These are phyloP conservation scores for Clupea harengus DNA, from an alignment of 2,113 vertebrate genomes.

Conservation along the genomic window DNA sequence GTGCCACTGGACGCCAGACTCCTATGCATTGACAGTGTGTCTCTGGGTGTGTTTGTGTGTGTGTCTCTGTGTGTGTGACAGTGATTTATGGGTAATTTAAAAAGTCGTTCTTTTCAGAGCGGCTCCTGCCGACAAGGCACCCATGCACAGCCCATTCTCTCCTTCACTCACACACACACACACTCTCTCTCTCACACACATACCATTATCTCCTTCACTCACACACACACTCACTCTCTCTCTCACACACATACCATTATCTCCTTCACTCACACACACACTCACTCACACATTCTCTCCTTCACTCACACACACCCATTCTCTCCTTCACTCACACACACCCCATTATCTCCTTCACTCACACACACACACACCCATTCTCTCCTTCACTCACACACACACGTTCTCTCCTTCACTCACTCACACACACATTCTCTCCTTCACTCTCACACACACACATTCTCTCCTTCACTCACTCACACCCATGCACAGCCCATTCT, in stretches of 20 bases:
- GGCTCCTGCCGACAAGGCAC: constrained; percentile 67
- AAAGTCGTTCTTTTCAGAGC: constrained; percentile 75
- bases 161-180: no score
- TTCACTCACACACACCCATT: no score
- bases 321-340: constrained; percentile 43
- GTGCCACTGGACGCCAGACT: constrained; percentile 53
- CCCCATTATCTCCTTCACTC: background rate
- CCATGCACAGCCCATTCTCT: constrained; percentile 56
- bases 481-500: no score
- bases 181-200: no score
- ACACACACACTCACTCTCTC: no score
- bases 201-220: background rate
- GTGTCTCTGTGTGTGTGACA: constrained; percentile 58
- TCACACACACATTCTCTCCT: constrained; percentile 9
- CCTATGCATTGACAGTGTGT: constrained; percentile 33
- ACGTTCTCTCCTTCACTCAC: no score
- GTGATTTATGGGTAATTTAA: constrained; percentile 78
- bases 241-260: background rate
- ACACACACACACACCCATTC: background rate
- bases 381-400: no score
- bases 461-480: no score
- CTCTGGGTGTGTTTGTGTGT: no score
- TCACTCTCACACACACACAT: no score
- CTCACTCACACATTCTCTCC: constrained; percentile 46
- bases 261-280: no score